Percentiles rank a stretch among this genome's conserved stretches.
These are phyloP conservation scores for Campopleginae sp. DNA, from an alignment of 2,888 invertebrate genomes.

Conservation along the genomic window DNA sequence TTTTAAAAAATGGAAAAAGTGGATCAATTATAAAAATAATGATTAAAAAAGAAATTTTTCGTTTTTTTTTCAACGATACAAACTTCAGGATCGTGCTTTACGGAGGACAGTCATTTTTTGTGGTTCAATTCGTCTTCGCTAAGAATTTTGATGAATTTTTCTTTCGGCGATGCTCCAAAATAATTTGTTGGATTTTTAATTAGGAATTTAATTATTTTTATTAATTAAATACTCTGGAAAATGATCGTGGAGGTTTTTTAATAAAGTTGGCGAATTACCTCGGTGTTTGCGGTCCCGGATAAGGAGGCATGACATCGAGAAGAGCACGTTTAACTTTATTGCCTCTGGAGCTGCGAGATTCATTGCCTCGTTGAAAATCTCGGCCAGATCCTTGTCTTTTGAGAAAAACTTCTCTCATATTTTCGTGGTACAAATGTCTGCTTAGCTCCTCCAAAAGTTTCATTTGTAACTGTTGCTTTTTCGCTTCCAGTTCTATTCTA, in stretches of 20 bases:
- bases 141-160: neutral
- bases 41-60: too few relatives aligned
- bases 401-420: conserved; percentile 86
- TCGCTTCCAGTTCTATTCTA: conserved; percentile 89
- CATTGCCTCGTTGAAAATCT: conserved; percentile 87
- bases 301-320: conserved; percentile 84
- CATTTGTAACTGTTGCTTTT: conserved; percentile 89
- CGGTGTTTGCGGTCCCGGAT: conserved; percentile 71
- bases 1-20: too few relatives aligned
- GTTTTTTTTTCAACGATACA: too few relatives aligned
- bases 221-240: neutral
- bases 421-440: conserved; percentile 89
- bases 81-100: too few relatives aligned
- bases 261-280: conserved; percentile 61
- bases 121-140: neutral
- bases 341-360: conserved; percentile 86
- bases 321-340: conserved; percentile 86
- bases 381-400: conserved; percentile 88
- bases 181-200: neutral
- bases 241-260: neutral
- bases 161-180: neutral
- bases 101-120: too few relatives aligned
- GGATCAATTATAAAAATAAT: too few relatives aligned
- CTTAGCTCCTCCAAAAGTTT: conserved; percentile 90
- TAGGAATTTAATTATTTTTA: too few relatives aligned